These are phyloP conservation scores for Synanthedon tipuliformis DNA, from an alignment of 2,888 invertebrate species.

Conservation along the genomic window DNA sequence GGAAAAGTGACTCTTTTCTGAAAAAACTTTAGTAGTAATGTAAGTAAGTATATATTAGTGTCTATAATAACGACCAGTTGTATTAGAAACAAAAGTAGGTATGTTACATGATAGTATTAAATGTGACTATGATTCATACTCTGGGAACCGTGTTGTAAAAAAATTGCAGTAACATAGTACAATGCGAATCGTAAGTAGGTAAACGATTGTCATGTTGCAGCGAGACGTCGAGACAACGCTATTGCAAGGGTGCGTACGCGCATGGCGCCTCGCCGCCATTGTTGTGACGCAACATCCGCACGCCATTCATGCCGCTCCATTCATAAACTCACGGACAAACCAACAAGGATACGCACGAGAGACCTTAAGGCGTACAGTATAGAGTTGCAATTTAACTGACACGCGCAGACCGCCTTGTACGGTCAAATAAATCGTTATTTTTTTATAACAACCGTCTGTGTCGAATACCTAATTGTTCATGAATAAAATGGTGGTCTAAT, in stretches of 20 bases:
- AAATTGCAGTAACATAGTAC: slow-evolving; percentile 21
- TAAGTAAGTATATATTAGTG: no score
- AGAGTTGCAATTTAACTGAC: neutral
- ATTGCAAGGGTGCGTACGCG: slow-evolving; percentile 35
- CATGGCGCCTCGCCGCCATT: slow-evolving; percentile 26
- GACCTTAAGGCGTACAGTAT: neutral
- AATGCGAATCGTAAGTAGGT: slow-evolving; percentile 21
- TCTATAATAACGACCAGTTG: no score
- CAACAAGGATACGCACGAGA: neutral
- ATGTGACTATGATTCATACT: slow-evolving; percentile 10
- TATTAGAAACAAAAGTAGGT: no score
- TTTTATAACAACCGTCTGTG: neutral
- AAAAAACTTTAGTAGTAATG: no score
- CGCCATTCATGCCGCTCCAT: slow-evolving; percentile 46
- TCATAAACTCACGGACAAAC: slow-evolving; percentile 29
- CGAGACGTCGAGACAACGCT: neutral
- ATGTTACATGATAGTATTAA: no score
- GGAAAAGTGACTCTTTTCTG: no score
- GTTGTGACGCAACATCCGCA: slow-evolving; percentile 47
- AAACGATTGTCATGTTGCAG: slow-evolving; percentile 16
- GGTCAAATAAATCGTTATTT: neutral
- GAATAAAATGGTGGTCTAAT: neutral
- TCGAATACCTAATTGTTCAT: neutral
- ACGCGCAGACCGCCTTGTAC: neutral
- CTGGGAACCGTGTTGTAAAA: slow-evolving; percentile 18